Evolutionary conservation across 2,797 vertebrate species (phyloP), one percentile per base, ranked within the genome.

Genomic region (Schizothorax lantsangensis): DNA sequence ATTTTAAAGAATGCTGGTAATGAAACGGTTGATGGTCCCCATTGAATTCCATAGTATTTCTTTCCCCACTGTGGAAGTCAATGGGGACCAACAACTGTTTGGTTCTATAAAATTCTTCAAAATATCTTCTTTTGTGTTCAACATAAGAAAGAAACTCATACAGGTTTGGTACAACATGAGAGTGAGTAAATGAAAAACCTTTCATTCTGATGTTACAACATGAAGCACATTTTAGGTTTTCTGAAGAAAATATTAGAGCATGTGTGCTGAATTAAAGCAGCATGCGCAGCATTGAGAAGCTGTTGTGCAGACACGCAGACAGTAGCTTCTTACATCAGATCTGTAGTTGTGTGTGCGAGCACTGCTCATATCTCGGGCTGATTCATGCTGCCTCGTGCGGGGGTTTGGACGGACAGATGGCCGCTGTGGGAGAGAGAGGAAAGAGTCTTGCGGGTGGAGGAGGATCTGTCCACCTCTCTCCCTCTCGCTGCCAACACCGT

Each of bases 341-440:
- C n/a, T 33, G 52, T 66, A 30, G 30, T 30, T 30, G 30, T 91
- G 88, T 91, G 89, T 91, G 91, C 91, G 88, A 91, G 87, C 89
- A 89, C 89, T 54, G 54, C 40, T 80, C 66, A 82, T 77, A 72
- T 79, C 54, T 59, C 21, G 54, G 40, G 43, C 86, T 85, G 87
- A 84, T 87, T 93, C 94, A 92, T 92, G 90, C 92, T 92, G 92
- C 92, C 91, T 92, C 91, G 90, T 90, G 89, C 89, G 62, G 81
- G 71, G 88, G 79, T 64, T 85, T 64, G 81, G 72, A 84, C 40
- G 88, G 89, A 84, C 88, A 89, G 90, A 90, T 90, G 90, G 90
- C 81, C 84, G 23, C 89, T 83, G 90, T 90, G 88, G 89, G 91
- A 90, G 91, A 90, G 90, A 79, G 68, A 88, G 88, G 57, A 80